Evolutionary conservation across 2,797 vertebrate genomes (phyloP).

Genomic region (Trematomus bernacchii): DNA sequence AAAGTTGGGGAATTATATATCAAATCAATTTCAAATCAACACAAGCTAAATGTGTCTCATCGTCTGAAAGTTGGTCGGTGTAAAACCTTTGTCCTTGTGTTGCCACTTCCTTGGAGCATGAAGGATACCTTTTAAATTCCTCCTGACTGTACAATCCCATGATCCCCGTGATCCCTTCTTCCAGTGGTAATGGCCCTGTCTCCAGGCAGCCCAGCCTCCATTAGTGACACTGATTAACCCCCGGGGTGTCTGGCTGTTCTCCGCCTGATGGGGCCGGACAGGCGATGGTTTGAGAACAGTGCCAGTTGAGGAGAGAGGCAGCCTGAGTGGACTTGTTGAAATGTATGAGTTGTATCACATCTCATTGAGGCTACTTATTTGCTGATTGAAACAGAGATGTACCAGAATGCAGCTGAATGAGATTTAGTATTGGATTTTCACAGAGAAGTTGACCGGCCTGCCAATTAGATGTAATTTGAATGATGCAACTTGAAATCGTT

Average conservation of each 20-base stretch:
- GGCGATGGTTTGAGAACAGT: conserved; percentile 44
- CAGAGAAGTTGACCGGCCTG: conserved; percentile 48
- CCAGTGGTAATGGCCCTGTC: conserved; percentile 67
- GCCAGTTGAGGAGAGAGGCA: conserved; percentile 42
- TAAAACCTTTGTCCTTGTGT: conserved; percentile 33
- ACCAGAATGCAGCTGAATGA: conserved; percentile 53
- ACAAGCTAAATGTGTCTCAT: conserved; percentile 4
- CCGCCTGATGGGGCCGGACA: conserved; percentile 67
- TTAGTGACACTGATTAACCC: conserved; percentile 84
- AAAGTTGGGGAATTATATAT: neutral
- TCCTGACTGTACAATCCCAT: conserved; percentile 65
- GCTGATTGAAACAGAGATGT: conserved; percentile 69
- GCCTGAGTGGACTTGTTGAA: conserved; percentile 69
- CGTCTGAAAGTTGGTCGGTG: conserved; percentile 14
- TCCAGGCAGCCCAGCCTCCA: conserved; percentile 69
- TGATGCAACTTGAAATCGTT: conserved; percentile 33
- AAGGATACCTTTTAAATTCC: conserved; percentile 68
- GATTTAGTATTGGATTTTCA: conserved; percentile 65
- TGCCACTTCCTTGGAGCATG: conserved; percentile 20
- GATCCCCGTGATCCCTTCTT: conserved; percentile 59
- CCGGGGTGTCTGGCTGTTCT: conserved; percentile 53
- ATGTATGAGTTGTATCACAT: conserved; percentile 80
- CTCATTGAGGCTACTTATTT: conserved; percentile 72
- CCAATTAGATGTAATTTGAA: conserved; percentile 50
- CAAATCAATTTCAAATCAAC: neutral